Base-by-base conservation (phyloP, 2,797 vertebrate species). In the Sebastes hopkinsi region DNA sequence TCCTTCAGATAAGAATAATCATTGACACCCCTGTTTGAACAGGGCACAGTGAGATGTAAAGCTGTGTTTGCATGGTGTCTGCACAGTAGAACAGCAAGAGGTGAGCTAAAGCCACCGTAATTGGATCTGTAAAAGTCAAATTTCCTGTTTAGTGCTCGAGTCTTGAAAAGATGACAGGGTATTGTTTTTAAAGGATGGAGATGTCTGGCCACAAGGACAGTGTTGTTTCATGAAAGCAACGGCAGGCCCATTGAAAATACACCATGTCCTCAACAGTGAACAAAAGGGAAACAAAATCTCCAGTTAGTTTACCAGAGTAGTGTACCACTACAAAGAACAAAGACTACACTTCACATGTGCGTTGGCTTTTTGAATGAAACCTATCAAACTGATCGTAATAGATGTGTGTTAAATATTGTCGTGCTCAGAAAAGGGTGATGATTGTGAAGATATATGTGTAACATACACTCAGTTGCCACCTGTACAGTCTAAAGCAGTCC, bases 41-140 rank as follows among this genome's bases (percentile, higher is more conserved):
- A 34, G 84, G 64, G 67, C 75, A 71, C 30, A 87, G 82, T 75
- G 85, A 91, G 81, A 83, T 83, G 80, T 81, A 78, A 73, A 61
- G 79, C 79, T 81, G 67, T 88, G 72, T 91, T 86, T 85, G 80
- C 77, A 77, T 77, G 70, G 59, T 61, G 64, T 81, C 58, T 72
- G 79, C 75, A 70, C 18, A 67, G 42, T 66, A n/a, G 55, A 77
- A 61, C 79, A 81, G 81, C 64, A 72, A 79, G 79, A 93, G 85
- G 87, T 87, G 80, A 88, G 76, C 81, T 71, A 81, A 79, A 82
- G 86, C 80, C 78, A 73, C 77, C 13, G 73, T 94, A 94, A 94
- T 92, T 93, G 89, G 83, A 93, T 94, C 85, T 83, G 91, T 84
- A 89, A 90, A 92, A 94, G 91, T 95, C 84, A 92, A 90, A 93